phyloP scores from a whole-genome alignment of 2,888 invertebrate species.

The Formica aserva region DNA sequence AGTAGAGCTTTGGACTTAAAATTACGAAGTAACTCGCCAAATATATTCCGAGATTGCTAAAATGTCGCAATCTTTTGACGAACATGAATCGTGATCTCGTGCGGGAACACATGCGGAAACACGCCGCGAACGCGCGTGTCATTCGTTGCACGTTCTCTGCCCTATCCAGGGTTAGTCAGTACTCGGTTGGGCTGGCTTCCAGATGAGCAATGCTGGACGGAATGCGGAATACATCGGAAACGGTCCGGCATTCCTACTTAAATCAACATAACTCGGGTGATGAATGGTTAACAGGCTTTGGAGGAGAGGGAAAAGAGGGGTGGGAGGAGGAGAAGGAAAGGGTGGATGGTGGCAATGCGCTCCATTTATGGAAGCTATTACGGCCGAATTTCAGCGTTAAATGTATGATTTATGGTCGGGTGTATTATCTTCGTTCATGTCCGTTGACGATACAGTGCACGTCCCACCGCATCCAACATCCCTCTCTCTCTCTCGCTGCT shows the following conservation, averaged over 20 bases:
- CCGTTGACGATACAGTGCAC: conserved; percentile 71
- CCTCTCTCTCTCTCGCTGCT: neutral
- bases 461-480: conserved; percentile 2
- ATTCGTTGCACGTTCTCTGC: conserved; percentile 74
- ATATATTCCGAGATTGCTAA: neutral
- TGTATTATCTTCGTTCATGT: conserved; percentile 76
- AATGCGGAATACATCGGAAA: conserved; percentile 74
- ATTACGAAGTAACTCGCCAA: neutral
- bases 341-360: conserved; percentile 69
- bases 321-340: neutral
- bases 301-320: conserved; percentile 36
- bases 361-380: conserved; percentile 77
- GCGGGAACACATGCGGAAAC: conserved; percentile 14
- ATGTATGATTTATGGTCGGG: conserved; percentile 75
- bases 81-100: conserved; percentile 23
- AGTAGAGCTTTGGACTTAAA: neutral
- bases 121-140: conserved; percentile 44
- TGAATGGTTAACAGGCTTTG: conserved; percentile 77
- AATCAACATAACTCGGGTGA: conserved; percentile 80
- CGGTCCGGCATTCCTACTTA: conserved; percentile 77
- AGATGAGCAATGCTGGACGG: conserved; percentile 74
- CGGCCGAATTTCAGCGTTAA: conserved; percentile 77
- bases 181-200: conserved; percentile 67
- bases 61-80: conserved; percentile 1
- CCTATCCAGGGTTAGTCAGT: conserved; percentile 53